These are phyloP conservation scores for Leptopterna dolabrata DNA, from an alignment of 2,888 invertebrate species.

Conservation along the genomic window DNA sequence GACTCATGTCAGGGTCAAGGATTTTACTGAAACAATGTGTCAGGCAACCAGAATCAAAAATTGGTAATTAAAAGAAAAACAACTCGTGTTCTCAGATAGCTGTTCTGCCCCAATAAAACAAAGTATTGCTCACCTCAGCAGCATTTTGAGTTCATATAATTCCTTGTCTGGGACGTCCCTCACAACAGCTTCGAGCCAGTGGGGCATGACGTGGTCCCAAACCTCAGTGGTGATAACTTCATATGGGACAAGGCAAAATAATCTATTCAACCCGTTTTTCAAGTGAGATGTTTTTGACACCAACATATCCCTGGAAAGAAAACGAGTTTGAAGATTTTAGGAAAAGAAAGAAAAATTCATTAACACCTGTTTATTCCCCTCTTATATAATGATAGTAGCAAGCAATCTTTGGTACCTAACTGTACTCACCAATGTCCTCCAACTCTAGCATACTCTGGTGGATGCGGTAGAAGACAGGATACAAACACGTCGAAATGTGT, in stretches of 20 bases:
- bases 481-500: slow-evolving; percentile 91
- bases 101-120: no score
- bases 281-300: slow-evolving; percentile 90
- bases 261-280: slow-evolving; percentile 92
- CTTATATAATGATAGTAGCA: no score
- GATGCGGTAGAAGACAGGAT: slow-evolving; percentile 94
- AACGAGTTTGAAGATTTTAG: neutral
- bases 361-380: no score
- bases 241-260: slow-evolving; percentile 97
- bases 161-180: slow-evolving; percentile 92
- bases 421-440: slow-evolving; percentile 90
- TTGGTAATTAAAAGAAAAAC: no score
- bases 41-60: neutral
- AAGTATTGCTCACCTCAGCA: slow-evolving; percentile 72
- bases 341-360: neutral
- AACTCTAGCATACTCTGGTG: slow-evolving; percentile 93
- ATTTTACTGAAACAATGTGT: slow-evolving; percentile 80
- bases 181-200: slow-evolving; percentile 98
- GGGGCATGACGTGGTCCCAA: slow-evolving; percentile 99
- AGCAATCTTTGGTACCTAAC: no score
- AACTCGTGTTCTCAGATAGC: no score
- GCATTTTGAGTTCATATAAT: slow-evolving; percentile 83
- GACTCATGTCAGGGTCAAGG: slow-evolving; percentile 95
- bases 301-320: slow-evolving; percentile 77
- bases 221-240: slow-evolving; percentile 96